Evolutionary conservation across 2,888 invertebrate species (phyloP).

Genomic region (Diadromus collaris): DNA sequence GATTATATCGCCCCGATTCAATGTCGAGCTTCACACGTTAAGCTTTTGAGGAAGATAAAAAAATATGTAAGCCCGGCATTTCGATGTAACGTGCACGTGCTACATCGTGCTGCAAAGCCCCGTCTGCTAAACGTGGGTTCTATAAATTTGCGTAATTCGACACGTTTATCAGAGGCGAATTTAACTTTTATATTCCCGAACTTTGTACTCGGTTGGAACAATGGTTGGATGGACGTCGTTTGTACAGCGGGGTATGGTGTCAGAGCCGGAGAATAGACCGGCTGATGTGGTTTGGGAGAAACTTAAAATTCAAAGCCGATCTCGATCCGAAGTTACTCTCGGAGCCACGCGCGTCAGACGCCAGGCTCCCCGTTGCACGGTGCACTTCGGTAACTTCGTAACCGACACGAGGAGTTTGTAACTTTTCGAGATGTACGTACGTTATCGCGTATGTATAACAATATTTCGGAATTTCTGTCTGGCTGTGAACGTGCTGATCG

Average conservation of each 20-base stretch:
- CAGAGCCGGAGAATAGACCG: constrained; percentile 9
- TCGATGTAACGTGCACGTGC: constrained; percentile 12
- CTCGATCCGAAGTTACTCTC: constrained; percentile 54
- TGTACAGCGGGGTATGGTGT: neutral
- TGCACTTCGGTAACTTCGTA: constrained; percentile 53
- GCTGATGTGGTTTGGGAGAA: constrained; percentile 26
- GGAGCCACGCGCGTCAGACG: constrained; percentile 31
- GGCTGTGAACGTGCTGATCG: neutral
- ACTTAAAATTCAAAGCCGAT: constrained; percentile 56
- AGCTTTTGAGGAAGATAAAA: neutral
- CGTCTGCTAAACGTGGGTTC: neutral
- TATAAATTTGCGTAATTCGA: constrained; percentile 13
- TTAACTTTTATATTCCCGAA: constrained; percentile 42
- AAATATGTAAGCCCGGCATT: neutral
- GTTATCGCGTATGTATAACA: constrained; percentile 9
- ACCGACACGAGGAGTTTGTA: constrained; percentile 38
- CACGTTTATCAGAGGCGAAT: constrained; percentile 19
- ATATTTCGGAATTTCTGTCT: constrained; percentile 13
- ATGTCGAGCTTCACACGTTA: constrained; percentile 7
- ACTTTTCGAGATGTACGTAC: constrained; percentile 39
- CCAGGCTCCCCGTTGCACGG: constrained; percentile 22
- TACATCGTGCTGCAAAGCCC: constrained; percentile 17
- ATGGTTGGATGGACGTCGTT: constrained; percentile 9
- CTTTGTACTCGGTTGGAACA: constrained; percentile 22
- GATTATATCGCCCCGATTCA: constrained; percentile 22